Evolutionary conservation across 2,797 vertebrate genomes (phyloP).

Genomic region (Coregonus suidteri): DNA sequence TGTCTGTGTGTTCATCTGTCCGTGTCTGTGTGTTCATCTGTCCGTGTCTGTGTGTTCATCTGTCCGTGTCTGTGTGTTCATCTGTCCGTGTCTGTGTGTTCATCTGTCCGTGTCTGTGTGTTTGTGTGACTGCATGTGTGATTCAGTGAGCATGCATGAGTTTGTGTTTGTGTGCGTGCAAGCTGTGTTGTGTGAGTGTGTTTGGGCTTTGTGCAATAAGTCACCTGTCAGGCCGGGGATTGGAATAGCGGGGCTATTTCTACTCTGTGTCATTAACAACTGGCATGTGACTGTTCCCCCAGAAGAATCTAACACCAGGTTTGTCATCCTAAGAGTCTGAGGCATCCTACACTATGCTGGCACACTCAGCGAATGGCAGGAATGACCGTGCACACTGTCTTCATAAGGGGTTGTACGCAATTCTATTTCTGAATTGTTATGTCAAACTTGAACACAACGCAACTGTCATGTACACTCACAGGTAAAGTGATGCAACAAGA

Average conservation of each 20-base stretch:
- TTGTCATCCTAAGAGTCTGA: constrained; percentile 42
- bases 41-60: no score
- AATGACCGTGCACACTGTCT: constrained; percentile 51
- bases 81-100: no score
- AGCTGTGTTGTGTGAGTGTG: not conserved
- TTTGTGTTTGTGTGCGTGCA: not conserved
- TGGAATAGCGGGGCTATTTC: constrained; percentile 34
- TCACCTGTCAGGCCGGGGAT: constrained; percentile 34
- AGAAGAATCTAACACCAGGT: constrained; percentile 18
- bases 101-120: not conserved
- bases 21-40: no score
- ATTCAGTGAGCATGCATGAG: constrained; percentile 2
- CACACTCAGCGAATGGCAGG: constrained; percentile 47
- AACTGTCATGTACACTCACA: not conserved
- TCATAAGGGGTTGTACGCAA: constrained; percentile 20
- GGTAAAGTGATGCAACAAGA: not conserved
- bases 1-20: no score
- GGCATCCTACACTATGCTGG: constrained; percentile 41
- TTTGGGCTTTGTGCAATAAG: constrained; percentile 25
- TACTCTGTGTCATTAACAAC: constrained; percentile 48
- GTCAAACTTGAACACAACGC: not conserved
- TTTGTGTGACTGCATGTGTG: constrained; percentile 8
- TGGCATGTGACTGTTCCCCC: not conserved
- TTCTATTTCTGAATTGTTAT: constrained; percentile 12
- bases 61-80: no score